Evolutionary conservation across 2,888 invertebrate species (phyloP).

Genomic region (Amiota minor): DNA sequence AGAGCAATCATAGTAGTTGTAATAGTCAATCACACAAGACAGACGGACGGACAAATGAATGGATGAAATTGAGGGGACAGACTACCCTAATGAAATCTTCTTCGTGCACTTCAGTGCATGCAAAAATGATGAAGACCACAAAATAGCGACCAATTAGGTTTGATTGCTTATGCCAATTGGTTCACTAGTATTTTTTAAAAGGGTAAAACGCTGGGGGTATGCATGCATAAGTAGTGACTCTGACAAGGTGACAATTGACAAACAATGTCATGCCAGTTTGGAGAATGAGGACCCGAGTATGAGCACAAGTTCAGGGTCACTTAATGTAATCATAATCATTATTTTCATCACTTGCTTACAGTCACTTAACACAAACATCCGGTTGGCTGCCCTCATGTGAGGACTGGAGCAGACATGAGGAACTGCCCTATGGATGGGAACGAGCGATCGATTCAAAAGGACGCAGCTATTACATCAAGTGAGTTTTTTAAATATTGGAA

Average conservation of each 20-base stretch:
- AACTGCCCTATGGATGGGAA: constrained; percentile 93
- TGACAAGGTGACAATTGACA: constrained; percentile 6
- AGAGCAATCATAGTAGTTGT: not conserved
- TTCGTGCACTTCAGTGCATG: constrained; percentile 40
- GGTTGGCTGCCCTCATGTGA: constrained; percentile 93
- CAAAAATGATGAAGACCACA: constrained; percentile 1
- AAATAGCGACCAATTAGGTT: constrained; percentile 24
- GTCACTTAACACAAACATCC: constrained; percentile 87
- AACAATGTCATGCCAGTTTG: not conserved
- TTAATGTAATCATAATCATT: not conserved
- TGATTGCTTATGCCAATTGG: constrained; percentile 27
- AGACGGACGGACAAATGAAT: not conserved
- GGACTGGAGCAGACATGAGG: constrained; percentile 81
- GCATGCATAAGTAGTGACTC: not conserved
- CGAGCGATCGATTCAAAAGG: constrained; percentile 87
- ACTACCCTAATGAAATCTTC: constrained; percentile 30
- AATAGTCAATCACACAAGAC: not conserved
- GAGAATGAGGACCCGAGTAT: not conserved
- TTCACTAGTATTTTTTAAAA: not conserved
- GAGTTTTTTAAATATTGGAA: constrained; percentile 66
- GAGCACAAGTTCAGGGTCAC: constrained; percentile 59
- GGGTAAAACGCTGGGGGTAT: not conserved
- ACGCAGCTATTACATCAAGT: constrained; percentile 87
- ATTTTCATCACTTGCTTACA: constrained; percentile 73
- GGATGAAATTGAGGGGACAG: not conserved